Base-by-base conservation (phyloP, 2,113 vertebrate species). In the Grammomys surdaster region DNA sequence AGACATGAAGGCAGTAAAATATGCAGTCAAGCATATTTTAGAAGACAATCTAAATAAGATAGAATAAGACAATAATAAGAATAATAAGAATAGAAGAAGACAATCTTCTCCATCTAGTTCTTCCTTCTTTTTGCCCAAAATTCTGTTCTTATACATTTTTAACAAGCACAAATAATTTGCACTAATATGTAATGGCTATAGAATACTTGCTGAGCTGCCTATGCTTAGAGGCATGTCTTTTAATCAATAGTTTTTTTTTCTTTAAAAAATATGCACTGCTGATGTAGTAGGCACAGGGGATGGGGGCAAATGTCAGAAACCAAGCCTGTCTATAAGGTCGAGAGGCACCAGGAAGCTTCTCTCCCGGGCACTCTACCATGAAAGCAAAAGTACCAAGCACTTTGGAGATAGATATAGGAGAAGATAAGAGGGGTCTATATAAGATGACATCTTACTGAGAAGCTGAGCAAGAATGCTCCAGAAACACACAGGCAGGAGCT, bases 131-230 rank as follows among this genome's bases (percentile, higher is more conserved):
- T 54, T 65, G 46, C 19, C 48, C 10, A 16, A 22, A 54, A 81
- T 12, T 69, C 72, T 69, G 10, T 67, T 63, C 93, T 91, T 91
- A 91, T 67, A 51, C 65, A 19, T 78, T 72, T 78, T 93, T 89
- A 72, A 51, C 67, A 70, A 63, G 19, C 16, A 75, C 60, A 81
- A 75, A 56, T 81, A 86, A 81, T 91, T 90, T 40, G 78, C 48
- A 87, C 26, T 48, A 58, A 95, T 26, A 26, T 60, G 17, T 60
- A 70, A 63, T 60, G 73, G 58, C n/a, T 93, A 12, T 36, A 60
- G 70, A 54, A 36, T 46, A 6, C 17, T 69, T 36, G 7, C 51
- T 58, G 54, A 46, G 33, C 48, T 77, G 36, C 14, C 73, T 73
- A 26, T 51, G 31, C 16, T 36, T 8, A 22, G 13, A 80, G 28